Evolutionary conservation across 2,797 vertebrate species (phyloP).

Genomic region (Manis javanica): DNA sequence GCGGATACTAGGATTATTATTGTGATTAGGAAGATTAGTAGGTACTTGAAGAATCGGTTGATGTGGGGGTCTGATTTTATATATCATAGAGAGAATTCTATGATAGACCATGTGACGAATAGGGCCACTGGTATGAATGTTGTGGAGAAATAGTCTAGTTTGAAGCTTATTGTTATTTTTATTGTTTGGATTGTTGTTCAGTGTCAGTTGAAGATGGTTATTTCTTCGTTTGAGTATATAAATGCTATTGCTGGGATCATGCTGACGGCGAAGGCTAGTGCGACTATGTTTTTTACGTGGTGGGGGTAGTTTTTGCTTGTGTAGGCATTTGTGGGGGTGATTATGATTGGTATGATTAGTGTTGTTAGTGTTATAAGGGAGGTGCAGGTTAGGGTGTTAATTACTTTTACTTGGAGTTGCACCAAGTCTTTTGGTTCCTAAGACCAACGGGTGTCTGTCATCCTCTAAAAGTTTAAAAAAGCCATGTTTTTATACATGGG

Average conservation of each 20-base stretch:
- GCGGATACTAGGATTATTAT: not conserved
- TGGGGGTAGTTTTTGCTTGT: not conserved
- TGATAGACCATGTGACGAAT: not conserved
- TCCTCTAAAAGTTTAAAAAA: not conserved
- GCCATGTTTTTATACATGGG: not conserved
- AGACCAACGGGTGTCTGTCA: not conserved
- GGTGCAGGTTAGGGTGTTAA: not conserved
- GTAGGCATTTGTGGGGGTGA: not conserved
- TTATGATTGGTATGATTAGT: not conserved
- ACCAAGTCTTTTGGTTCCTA: not conserved
- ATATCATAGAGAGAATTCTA: not conserved
- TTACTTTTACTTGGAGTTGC: conserved; percentile 12
- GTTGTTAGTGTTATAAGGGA: not conserved
- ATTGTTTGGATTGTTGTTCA: not conserved
- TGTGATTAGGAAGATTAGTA: not conserved
- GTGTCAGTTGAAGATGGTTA: not conserved
- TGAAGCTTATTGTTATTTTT: not conserved
- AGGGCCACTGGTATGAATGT: not conserved
- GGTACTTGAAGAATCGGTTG: not conserved
- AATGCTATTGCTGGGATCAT: not conserved
- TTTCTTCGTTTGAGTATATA: not conserved
- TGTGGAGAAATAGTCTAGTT: not conserved
- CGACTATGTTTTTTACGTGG: not conserved
- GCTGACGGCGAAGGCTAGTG: not conserved
- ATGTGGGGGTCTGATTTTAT: not conserved